These are phyloP conservation scores for Urophycis tenuis DNA, from an alignment of 2,797 vertebrate genomes.

Conservation along the genomic window DNA sequence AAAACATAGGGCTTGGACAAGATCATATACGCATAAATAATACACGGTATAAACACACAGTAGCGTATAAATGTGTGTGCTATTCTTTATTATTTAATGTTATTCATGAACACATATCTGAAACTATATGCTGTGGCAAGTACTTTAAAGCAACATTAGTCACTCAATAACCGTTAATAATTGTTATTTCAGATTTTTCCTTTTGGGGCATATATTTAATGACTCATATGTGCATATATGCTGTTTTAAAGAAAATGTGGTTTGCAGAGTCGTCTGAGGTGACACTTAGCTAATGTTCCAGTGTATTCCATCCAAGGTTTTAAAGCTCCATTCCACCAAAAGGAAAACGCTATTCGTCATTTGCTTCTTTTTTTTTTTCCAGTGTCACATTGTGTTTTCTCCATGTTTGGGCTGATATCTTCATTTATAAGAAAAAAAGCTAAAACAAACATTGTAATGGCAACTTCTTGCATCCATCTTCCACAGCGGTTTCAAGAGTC, in stretches of 20 bases:
- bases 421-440: neutral
- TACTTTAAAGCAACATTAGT: neutral
- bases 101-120: neutral
- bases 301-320: constrained; percentile 1
- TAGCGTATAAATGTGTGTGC: neutral
- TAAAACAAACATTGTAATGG: neutral
- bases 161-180: constrained; percentile 4
- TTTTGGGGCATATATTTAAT: neutral
- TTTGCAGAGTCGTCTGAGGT: neutral
- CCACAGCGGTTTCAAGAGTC: neutral
- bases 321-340: neutral
- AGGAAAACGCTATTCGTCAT: constrained; percentile 1
- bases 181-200: constrained; percentile 3
- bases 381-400: neutral
- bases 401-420: neutral
- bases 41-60: neutral
- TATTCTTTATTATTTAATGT: neutral
- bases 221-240: too few relatives aligned
- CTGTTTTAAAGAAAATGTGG: neutral
- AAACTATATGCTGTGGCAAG: neutral
- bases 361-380: neutral
- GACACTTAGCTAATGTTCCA: neutral
- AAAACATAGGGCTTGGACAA: neutral
- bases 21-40: neutral
- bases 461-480: neutral